phyloP scores from a whole-genome alignment of 1,140 invertebrate species.

The Trichonephila clavata region DNA sequence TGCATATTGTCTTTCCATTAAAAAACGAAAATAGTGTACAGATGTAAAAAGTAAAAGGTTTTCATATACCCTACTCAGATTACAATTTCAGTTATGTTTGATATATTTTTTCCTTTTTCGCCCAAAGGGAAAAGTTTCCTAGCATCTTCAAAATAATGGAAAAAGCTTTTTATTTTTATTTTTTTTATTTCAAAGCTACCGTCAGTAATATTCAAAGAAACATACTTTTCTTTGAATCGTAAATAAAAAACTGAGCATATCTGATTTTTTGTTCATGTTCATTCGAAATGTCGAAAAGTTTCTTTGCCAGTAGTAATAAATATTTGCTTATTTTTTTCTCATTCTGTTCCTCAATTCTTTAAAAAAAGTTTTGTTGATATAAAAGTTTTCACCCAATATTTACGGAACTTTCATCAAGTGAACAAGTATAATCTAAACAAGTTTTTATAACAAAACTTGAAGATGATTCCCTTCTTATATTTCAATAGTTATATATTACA shows the following conservation, averaged over 20 bases:
- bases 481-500: no score
- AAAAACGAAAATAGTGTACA: neutral
- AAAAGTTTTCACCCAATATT: neutral
- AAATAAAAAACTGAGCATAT: neutral
- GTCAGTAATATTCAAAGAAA: neutral
- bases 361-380: no score
- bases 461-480: no score
- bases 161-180: neutral
- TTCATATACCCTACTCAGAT: neutral
- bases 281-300: neutral
- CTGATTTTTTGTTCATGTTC: neutral
- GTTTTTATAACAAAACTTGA: no score
- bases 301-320: neutral
- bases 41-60: neutral
- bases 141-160: slow-evolving; percentile 19
- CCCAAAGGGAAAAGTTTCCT: neutral
- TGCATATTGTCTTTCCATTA: neutral
- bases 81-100: neutral
- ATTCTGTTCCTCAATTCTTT: neutral
- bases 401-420: neutral
- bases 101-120: neutral
- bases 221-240: neutral
- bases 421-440: no score
- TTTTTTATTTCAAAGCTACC: neutral
- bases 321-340: neutral